phyloP scores from a whole-genome alignment of 2,888 invertebrate genomes.

The Scrobipalpa atriplicella region DNA sequence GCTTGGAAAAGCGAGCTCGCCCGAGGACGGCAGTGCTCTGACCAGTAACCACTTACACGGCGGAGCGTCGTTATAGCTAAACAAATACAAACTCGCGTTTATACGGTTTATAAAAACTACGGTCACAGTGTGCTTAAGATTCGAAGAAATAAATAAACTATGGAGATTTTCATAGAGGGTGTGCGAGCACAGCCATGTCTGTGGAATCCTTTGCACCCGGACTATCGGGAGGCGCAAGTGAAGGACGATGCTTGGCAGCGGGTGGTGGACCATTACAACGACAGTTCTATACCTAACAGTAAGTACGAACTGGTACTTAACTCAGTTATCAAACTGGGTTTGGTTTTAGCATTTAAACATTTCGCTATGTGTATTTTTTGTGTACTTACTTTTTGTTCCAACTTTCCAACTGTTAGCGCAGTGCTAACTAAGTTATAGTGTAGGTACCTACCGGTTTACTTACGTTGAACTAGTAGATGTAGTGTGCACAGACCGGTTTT shows the following conservation, averaged over 20 bases:
- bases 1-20: slow-evolving; percentile 50
- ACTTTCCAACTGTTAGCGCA: neutral
- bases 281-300: slow-evolving; percentile 63
- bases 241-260: slow-evolving; percentile 71
- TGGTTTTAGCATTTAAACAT: too few species aligned
- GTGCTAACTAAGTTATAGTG: neutral
- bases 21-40: slow-evolving; percentile 43
- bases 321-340: too few species aligned
- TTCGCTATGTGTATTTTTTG: too few species aligned
- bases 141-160: slow-evolving; percentile 33
- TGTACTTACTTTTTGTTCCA: neutral
- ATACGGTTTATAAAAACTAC: neutral
- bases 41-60: neutral
- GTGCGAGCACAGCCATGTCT: slow-evolving; percentile 68
- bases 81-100: neutral
- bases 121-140: neutral
- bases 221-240: slow-evolving; percentile 65
- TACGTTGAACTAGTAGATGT: slow-evolving; percentile 3
- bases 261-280: slow-evolving; percentile 64
- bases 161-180: slow-evolving; percentile 70
- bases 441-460: slow-evolving; percentile 10
- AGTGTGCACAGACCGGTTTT: slow-evolving; percentile 3
- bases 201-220: slow-evolving; percentile 72
- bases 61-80: neutral
- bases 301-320: too few species aligned